Evolutionary conservation across 2,113 vertebrate species (phyloP).

Genomic region (Malurus melanocephalus): DNA sequence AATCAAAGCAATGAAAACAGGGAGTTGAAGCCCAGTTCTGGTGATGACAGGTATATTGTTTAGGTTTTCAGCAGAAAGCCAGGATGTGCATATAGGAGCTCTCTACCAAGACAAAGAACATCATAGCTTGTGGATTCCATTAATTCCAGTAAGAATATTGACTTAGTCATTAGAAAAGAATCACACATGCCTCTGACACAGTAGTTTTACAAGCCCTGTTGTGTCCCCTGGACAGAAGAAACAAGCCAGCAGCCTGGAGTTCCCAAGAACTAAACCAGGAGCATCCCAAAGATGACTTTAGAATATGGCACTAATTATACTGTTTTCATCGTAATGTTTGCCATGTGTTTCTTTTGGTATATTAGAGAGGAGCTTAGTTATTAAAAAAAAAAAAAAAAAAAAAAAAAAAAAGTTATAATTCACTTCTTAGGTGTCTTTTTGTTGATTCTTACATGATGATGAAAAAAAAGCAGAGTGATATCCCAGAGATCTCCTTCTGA

Average conservation of each 20-base stretch:
- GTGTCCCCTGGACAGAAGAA: background rate
- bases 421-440: background rate
- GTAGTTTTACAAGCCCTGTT: background rate
- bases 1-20: constrained; percentile 23
- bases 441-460: background rate
- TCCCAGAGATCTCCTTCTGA: background rate
- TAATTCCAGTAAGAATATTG: background rate
- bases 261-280: background rate
- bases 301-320: background rate
- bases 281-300: background rate
- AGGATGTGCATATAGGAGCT: background rate
- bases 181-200: background rate
- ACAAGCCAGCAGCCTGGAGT: background rate
- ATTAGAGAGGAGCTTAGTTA: background rate
- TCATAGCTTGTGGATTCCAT: background rate
- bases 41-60: background rate
- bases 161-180: background rate
- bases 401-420: background rate
- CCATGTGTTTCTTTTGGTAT: background rate
- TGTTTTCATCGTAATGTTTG: background rate
- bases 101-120: background rate
- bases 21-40: background rate
- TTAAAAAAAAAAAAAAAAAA: too few species aligned
- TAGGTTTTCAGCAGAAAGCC: background rate
- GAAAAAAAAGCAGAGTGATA: background rate